Evolutionary conservation across 2,113 vertebrate genomes (phyloP).

Genomic region (Eudyptes chrysolophus): DNA sequence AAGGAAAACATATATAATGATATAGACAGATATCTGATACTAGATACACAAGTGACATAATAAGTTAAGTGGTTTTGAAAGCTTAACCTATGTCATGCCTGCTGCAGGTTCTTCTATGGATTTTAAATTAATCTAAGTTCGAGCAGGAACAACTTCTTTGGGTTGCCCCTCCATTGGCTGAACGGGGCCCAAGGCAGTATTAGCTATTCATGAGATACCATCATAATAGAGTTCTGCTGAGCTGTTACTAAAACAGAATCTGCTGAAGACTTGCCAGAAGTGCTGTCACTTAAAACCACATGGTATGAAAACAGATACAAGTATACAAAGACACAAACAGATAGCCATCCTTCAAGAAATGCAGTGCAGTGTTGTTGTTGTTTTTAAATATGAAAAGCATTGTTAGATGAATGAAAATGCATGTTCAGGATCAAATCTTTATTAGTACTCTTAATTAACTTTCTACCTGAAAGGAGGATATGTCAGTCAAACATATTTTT

Average conservation of each 20-base stretch:
- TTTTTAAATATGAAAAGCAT: not conserved
- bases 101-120: not conserved
- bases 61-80: not conserved
- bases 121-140: not conserved
- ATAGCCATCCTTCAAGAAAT: not conserved
- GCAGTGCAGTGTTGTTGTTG: not conserved
- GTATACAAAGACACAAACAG: not conserved
- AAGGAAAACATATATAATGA: not conserved
- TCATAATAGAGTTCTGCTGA: too few species aligned
- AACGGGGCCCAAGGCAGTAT: fast-evolving
- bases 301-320: not conserved
- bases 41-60: not conserved
- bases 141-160: not conserved
- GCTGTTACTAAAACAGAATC: not conserved
- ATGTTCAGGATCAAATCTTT: fast-evolving
- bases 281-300: not conserved
- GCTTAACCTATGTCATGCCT: not conserved
- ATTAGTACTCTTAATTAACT: not conserved
- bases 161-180: fast-evolving
- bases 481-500: not conserved
- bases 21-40: not conserved
- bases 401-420: not conserved
- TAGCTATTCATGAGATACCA: not conserved
- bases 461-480: not conserved
- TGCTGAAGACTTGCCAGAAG: not conserved